Evolutionary conservation across 2,797 vertebrate species (phyloP).

Genomic region (Emydoidea blandingii): DNA sequence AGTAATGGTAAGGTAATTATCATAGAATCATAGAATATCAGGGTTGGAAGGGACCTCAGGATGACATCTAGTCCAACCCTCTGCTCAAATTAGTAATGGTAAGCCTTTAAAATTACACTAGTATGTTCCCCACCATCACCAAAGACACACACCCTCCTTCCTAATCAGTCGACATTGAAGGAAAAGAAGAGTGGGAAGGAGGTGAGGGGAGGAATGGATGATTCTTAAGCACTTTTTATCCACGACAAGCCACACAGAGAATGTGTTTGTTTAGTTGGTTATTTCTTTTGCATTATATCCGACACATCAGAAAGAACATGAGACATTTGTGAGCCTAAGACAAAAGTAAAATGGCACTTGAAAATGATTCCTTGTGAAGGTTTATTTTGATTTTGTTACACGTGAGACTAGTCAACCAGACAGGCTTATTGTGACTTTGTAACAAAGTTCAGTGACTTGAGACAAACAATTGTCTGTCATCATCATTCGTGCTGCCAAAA

Average conservation of each 20-base stretch:
- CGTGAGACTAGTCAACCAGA: conserved; percentile 65
- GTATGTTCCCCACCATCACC: not conserved
- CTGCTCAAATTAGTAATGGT: not conserved
- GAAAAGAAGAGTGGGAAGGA: rapidly evolving
- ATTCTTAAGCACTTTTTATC: not conserved
- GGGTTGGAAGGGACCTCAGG: too few relatives aligned
- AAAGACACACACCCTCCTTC: not conserved
- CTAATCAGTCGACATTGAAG: not conserved
- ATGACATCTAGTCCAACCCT: too few relatives aligned
- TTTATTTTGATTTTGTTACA: conserved; percentile 62
- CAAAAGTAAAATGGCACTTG: conserved; percentile 49
- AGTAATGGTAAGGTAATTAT: not conserved
- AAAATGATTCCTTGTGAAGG: conserved; percentile 71
- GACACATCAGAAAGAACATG: conserved; percentile 49
- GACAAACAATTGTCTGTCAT: conserved; percentile 62
- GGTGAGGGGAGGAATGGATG: not conserved
- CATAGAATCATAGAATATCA: too few relatives aligned
- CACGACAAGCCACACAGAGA: not conserved
- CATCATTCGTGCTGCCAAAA: conserved; percentile 37
- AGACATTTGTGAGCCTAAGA: not conserved
- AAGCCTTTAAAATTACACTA: not conserved
- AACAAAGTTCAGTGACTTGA: conserved; percentile 55
- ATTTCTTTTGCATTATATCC: conserved; percentile 58
- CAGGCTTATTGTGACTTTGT: conserved; percentile 67
- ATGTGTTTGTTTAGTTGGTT: not conserved